Conservation (phyloP, 2,797 vertebrate species). For the Thaleichthys pacificus region DNA sequence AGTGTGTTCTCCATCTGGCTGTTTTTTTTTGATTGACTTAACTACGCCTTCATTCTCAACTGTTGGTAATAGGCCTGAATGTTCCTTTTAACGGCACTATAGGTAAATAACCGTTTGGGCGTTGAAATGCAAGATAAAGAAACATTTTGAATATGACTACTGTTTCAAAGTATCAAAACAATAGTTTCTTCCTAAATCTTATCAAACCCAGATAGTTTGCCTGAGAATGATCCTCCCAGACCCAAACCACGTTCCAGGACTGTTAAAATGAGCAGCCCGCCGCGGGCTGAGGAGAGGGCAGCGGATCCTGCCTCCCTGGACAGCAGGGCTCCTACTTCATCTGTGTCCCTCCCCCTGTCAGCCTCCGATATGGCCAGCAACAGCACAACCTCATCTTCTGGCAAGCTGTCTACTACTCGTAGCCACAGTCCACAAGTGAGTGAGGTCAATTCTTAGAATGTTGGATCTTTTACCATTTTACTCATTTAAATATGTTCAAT, state of each 20-base stretch:
- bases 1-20: conserved; percentile 31
- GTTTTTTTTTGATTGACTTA: neutral
- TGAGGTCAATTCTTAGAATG: neutral
- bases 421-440: conserved; percentile 60
- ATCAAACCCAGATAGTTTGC: conserved; percentile 43
- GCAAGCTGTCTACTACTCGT: conserved; percentile 34
- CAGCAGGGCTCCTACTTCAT: conserved; percentile 57
- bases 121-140: neutral
- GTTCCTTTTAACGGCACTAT: too few species aligned
- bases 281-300: conserved; percentile 43
- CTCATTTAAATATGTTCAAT: neutral
- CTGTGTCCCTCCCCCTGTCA: conserved; percentile 56
- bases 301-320: conserved; percentile 49
- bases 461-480: neutral
- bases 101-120: too few species aligned
- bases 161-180: neutral
- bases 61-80: too few species aligned
- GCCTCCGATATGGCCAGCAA: conserved; percentile 50
- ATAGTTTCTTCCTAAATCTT: neutral
- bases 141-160: neutral
- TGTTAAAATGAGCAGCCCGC: conserved; percentile 51
- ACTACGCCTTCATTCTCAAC: too few species aligned
- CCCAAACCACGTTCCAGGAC: conserved; percentile 78
- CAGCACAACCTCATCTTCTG: conserved; percentile 34
- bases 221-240: conserved; percentile 62